A percentile compares a stretch with the other conserved stretches of the same genome.
Evolutionary conservation across 35 echinoderm and acorn worm genomes (phyloP).

Genomic region (Chiridota heheva): DNA sequence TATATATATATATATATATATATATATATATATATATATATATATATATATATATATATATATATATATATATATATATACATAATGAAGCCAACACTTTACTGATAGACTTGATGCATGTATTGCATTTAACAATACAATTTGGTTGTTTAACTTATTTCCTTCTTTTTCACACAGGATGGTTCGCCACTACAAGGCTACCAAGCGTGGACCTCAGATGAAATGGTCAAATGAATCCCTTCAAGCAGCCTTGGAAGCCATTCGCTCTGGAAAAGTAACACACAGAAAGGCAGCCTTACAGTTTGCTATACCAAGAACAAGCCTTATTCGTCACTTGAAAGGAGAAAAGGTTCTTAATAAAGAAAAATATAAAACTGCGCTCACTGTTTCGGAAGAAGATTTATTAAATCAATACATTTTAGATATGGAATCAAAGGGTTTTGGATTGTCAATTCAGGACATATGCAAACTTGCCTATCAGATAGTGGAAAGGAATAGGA

Average conservation of each 20-base stretch:
- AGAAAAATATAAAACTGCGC: not conserved
- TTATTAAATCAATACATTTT: not conserved
- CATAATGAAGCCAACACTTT: no score
- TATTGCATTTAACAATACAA: no score
- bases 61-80: no score
- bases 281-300: constrained; percentile 27
- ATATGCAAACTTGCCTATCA: constrained; percentile 25
- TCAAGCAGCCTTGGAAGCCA: not conserved
- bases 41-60: no score
- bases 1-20: no score
- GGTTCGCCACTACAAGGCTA: constrained; percentile 3
- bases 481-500: constrained; percentile 27
- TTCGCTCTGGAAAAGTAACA: not conserved
- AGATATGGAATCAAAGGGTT: constrained; percentile 7
- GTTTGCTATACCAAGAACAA: constrained; percentile 31
- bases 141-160: no score
- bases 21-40: no score
- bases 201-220: constrained; percentile 1
- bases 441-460: constrained; percentile 13
- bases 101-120: no score
- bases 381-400: not conserved
- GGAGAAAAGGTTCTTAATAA: not conserved
- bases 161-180: constrained; percentile 4
- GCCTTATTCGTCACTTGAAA: not conserved
- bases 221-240: constrained; percentile 12